phyloP scores from a whole-genome alignment of 2,888 invertebrate species.

The Platypus cylindrus region DNA sequence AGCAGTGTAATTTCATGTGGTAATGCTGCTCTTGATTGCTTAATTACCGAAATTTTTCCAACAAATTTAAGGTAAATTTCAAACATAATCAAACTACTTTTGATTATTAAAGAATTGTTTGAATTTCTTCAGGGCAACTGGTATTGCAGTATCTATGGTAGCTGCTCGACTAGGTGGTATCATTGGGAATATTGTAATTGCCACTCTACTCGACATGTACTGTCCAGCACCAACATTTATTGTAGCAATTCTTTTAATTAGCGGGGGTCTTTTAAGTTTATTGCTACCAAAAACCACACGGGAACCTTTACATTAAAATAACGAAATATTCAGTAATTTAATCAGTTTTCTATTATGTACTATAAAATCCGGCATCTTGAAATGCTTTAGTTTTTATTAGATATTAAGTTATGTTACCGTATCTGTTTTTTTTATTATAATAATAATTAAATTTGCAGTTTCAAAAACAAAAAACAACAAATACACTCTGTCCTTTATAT shows the following conservation, averaged over 20 bases:
- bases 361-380: too few relatives aligned
- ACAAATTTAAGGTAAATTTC: slow-evolving; percentile 64
- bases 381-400: too few relatives aligned
- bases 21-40: slow-evolving; percentile 81
- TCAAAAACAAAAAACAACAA: too few relatives aligned
- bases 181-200: slow-evolving; percentile 78
- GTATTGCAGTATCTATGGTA: slow-evolving; percentile 82
- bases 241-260: slow-evolving; percentile 70
- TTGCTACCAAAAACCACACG: slow-evolving; percentile 82
- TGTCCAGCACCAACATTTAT: slow-evolving; percentile 89
- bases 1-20: slow-evolving; percentile 82
- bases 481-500: too few relatives aligned
- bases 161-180: slow-evolving; percentile 84
- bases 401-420: too few relatives aligned
- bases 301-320: slow-evolving; percentile 49
- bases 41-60: slow-evolving; percentile 87
- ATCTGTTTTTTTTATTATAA: too few relatives aligned
- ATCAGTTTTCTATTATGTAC: too few relatives aligned
- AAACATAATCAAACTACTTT: neutral
- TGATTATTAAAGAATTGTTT: slow-evolving; percentile 2
- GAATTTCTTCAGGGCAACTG: slow-evolving; percentile 58
- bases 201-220: slow-evolving; percentile 71
- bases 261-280: slow-evolving; percentile 79
- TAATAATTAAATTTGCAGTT: too few relatives aligned
- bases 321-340: too few relatives aligned